These are phyloP conservation scores for Ciconia boyciana DNA, from an alignment of 2,113 vertebrate species.

Conservation along the genomic window DNA sequence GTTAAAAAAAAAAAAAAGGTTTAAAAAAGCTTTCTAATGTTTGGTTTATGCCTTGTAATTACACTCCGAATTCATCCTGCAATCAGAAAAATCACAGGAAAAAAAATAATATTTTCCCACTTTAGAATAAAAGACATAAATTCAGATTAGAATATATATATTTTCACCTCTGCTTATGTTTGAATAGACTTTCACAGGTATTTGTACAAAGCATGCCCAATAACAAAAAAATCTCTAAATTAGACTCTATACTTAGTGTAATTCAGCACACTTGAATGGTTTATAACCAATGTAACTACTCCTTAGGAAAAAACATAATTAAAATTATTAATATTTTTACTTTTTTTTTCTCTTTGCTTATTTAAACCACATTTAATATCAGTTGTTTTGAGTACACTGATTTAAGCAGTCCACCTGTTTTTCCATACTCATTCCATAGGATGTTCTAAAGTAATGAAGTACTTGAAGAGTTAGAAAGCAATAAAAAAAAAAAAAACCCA, in stretches of 20 bases:
- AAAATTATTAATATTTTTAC: not conserved
- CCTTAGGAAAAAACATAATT: not conserved
- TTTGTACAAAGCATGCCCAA: not conserved
- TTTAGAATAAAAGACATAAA: not conserved
- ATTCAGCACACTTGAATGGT: not conserved
- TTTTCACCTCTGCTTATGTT: not conserved
- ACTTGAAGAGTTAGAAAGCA: not conserved
- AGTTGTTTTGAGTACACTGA: rapidly evolving
- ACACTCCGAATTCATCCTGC: not conserved
- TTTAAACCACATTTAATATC: not conserved
- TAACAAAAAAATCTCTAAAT: not conserved
- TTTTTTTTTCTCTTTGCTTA: not conserved
- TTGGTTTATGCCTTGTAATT: not conserved
- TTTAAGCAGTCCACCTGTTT: not conserved
- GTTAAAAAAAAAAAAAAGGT: not conserved
- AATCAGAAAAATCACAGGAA: not conserved
- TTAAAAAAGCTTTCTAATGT: not conserved
- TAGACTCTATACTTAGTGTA: not conserved
- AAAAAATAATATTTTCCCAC: not conserved
- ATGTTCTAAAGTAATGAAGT: not conserved
- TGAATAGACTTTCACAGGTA: not conserved
- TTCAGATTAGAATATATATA: not conserved
- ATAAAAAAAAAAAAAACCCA: not conserved
- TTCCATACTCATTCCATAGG: not conserved
- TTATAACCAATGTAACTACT: not conserved